Evolutionary conservation across 2,888 invertebrate species (phyloP), one percentile per base, ranked within the genome.

Genomic region (Synergus umbraculus): DNA sequence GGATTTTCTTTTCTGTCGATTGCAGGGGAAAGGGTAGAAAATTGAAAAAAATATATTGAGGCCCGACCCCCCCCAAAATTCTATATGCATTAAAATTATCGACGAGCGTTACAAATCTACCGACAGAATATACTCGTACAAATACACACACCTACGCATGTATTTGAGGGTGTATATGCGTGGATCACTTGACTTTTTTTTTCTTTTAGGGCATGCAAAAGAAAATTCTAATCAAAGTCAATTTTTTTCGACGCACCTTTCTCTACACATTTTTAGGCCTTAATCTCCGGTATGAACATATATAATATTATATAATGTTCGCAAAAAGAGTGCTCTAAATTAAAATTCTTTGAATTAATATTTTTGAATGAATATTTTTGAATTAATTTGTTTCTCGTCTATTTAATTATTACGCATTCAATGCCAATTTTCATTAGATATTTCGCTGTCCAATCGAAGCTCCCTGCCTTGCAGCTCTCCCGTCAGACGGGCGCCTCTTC

Each of bases 231-330:
- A 58, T 58, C 18, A 5, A 29, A 3, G 29, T 29, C 29, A 37
- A 5, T 5, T 37, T 41, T 78, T 77, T 78, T 18, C 64, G 58
- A 15, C 41, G 58, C 13, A 18, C 22, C 37, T 54, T n/a, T 41
- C 76, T 77, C 78, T 76, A 80, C 79, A 76, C 69, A 73, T 81
- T 79, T 85, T 86, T 88, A 88, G 88, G 87, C 87, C 87, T 88
- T 87, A 88, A 86, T 22, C 1, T 22, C 84, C 86, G 29, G 84
- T 87, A 86, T 85, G 84, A 88, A 87, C 86, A 69, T 22, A 69
- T 49, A 69, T 29, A 29, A 46, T 46, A 8, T 29, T 22, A 69
- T 15, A 49, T 29, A 67, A 67, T 44, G 29, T 29, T 69, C 3
- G 29, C 13, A 69, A 69, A 69, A 69, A 12, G 3, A 12, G 18